Conservation (phyloP, 2,888 invertebrate species). For the Ellobium chinense region DNA sequence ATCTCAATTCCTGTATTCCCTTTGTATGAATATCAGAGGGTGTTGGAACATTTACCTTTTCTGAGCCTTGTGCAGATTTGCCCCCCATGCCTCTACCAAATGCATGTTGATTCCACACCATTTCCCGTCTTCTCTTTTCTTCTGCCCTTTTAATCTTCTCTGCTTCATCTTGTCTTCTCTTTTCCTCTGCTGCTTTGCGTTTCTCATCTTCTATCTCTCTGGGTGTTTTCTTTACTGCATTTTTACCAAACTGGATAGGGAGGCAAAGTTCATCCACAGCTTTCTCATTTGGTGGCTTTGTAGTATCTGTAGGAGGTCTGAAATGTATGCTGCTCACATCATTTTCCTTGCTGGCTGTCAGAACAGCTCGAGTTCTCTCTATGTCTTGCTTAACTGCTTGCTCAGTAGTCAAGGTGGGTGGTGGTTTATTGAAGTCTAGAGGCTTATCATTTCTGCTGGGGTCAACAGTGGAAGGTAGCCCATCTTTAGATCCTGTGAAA, state of each 20-base stretch:
- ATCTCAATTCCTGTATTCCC: no score
- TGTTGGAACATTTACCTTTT: no score
- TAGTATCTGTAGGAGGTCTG: background rate
- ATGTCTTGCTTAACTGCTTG: constrained; percentile 36
- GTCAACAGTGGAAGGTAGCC: no score
- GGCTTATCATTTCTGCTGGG: constrained; percentile 25
- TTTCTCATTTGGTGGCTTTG: background rate
- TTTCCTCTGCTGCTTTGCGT: background rate
- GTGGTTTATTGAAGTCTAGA: constrained; percentile 27
- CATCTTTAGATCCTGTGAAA: no score
- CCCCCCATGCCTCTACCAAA: no score
- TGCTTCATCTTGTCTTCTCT: background rate
- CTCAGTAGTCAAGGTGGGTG: constrained; percentile 1
- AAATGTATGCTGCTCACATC: no score
- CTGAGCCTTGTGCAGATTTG: no score
- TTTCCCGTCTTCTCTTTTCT: no score
- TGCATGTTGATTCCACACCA: no score
- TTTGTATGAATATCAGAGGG: no score
- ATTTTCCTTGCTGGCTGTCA: background rate
- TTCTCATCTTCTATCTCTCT: constrained; percentile 12
- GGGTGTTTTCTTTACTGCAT: constrained; percentile 27
- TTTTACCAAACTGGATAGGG: constrained; percentile 39
- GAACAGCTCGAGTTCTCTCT: constrained; percentile 28
- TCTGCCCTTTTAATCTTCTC: no score
- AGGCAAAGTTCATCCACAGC: constrained; percentile 11